phyloP scores from a whole-genome alignment of 2,113 vertebrate species.

The Sula dactylatra region DNA sequence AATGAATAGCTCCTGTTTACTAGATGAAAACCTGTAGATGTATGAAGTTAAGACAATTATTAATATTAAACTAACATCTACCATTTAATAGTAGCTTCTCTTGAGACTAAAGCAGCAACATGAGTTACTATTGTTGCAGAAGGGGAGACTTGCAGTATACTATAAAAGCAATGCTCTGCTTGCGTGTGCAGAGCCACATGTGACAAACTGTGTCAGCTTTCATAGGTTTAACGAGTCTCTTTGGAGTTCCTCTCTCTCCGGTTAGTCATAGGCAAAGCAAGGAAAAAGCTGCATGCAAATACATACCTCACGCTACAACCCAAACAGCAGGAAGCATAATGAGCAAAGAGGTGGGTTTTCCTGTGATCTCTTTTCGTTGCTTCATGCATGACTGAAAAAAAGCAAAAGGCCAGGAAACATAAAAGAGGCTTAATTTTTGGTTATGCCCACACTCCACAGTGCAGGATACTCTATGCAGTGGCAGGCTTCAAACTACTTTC shows the following conservation, averaged over 20 bases:
- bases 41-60: constrained; percentile 66
- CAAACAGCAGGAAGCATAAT: constrained; percentile 22
- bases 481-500: not conserved
- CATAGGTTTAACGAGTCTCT: constrained; percentile 52
- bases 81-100: constrained; percentile 48
- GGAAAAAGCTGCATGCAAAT: constrained; percentile 4
- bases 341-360: constrained; percentile 1
- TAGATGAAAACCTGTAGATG: constrained; percentile 46
- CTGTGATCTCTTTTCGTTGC: not conserved
- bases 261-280: constrained; percentile 35
- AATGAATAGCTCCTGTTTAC: constrained; percentile 57
- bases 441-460: not conserved
- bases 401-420: not conserved
- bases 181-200: constrained; percentile 12
- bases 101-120: constrained; percentile 37
- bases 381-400: not conserved
- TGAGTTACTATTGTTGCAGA: constrained; percentile 36
- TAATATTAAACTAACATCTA: constrained; percentile 69
- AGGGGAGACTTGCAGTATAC: not conserved
- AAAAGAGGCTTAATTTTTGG: not conserved
- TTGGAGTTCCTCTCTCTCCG: constrained; percentile 38
- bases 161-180: constrained; percentile 36
- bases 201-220: constrained; percentile 57
- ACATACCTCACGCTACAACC: not conserved
- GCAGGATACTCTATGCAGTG: not conserved